Evolutionary conservation across 1,140 invertebrate species (phyloP), one percentile per base, ranked within the genome.

Genomic region (Magallana ariakensis): DNA sequence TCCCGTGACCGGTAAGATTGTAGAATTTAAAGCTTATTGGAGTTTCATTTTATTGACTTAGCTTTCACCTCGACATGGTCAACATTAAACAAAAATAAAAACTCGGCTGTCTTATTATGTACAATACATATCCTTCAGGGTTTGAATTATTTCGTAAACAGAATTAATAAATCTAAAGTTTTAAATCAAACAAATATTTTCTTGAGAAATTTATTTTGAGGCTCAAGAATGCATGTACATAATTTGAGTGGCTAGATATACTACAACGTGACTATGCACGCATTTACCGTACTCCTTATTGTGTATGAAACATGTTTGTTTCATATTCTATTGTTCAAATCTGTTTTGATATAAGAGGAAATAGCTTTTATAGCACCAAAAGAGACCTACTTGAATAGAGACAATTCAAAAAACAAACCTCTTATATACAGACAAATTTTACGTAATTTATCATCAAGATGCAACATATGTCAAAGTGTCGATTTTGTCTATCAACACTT

Each of bases 101-200:
- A 26, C 13, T 57, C 26, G 56, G n/a, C 22, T 56, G 53, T 13
- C 56, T 60, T 26, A 60, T 58, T 56, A 84, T 84, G 55, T 84
- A 58, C 53, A 60, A 57, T 58, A 57, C 82, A 57, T 60, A 57
- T 60, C 26, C 82, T 84, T 84, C 22, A 60, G 19, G 81, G 10
- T 84, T 84, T 84, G 55, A 58, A 84, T 84, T 84, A 57, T 84
- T 84, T 84, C 10, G 53, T 84, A 57, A 84, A 84, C 82, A 84
- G 55, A 58, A 84, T 84, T 58, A 22, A 58, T 84, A 82, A 84
- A 84, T 58, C 26, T 84, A 46, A 54, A 33, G 82, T 60, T 84
- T 84, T 54, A 84, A 84, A 84, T 84, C 82, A 84, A 84, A 84
- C 82, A 84, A 84, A 84, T 58, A 84, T 84, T 58, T 84, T 84